Conservation (phyloP, 2,888 invertebrate genomes). For the Harpagoxenus sublaevis region DNA sequence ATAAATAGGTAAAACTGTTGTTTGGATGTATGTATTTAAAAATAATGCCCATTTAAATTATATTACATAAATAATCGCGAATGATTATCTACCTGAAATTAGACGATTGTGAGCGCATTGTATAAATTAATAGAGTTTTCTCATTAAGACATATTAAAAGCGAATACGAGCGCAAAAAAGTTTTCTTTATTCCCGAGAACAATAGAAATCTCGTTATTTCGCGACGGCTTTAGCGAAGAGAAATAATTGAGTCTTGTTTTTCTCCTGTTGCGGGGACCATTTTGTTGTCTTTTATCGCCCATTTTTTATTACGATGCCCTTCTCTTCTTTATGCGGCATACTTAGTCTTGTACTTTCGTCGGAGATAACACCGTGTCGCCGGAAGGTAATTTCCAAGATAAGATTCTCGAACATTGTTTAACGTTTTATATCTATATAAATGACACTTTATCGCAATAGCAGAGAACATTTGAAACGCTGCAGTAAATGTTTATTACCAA, state of each 20-base stretch:
- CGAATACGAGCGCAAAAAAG: slow-evolving; percentile 6
- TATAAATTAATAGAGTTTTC: slow-evolving; percentile 30
- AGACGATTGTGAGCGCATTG: background rate
- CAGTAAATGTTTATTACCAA: slow-evolving; percentile 22
- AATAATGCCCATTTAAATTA: background rate
- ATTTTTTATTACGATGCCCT: slow-evolving; percentile 43
- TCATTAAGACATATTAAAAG: slow-evolving; percentile 35
- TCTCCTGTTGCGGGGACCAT: slow-evolving; percentile 39
- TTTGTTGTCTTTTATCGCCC: slow-evolving; percentile 47
- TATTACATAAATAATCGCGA: slow-evolving; percentile 8
- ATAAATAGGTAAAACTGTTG: background rate
- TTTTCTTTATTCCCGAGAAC: slow-evolving; percentile 43
- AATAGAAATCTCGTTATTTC: slow-evolving; percentile 44
- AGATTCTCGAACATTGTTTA: slow-evolving; percentile 54
- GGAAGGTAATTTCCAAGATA: slow-evolving; percentile 56
- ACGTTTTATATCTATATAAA: slow-evolving; percentile 34
- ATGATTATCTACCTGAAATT: background rate
- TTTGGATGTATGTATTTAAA: background rate
- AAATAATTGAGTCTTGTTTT: slow-evolving; percentile 51
- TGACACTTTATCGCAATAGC: slow-evolving; percentile 24
- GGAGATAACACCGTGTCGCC: slow-evolving; percentile 48
- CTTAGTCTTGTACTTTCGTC: slow-evolving; percentile 56
- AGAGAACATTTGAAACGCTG: background rate
- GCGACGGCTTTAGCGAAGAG: slow-evolving; percentile 15
- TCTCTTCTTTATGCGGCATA: slow-evolving; percentile 37